Conservation (phyloP, 2,113 vertebrate species). For the Panurus biarmicus region DNA sequence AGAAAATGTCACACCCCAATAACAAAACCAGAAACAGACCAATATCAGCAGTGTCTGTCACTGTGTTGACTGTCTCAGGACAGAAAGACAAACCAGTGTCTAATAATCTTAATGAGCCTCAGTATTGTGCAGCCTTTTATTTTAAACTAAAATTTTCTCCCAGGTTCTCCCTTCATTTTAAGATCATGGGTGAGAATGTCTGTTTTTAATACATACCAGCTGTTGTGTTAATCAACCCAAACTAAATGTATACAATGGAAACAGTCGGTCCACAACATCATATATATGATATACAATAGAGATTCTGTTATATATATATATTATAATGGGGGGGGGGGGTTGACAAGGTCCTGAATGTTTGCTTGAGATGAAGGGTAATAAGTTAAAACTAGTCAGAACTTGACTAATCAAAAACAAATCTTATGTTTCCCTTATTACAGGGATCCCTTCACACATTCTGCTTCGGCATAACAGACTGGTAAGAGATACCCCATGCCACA, state of each 20-base stretch:
- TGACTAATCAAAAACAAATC: neutral
- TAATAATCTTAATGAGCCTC: neutral
- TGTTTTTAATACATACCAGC: neutral
- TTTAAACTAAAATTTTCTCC: neutral
- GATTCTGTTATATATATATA: neutral
- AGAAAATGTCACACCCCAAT: neutral
- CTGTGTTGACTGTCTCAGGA: neutral
- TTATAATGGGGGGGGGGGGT: neutral
- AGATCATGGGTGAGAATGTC: neutral
- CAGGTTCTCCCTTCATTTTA: neutral
- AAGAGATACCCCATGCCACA: neutral
- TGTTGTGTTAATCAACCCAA: neutral
- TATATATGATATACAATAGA: neutral
- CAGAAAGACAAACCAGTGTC: neutral
- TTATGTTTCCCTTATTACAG: neutral
- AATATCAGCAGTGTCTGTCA: neutral
- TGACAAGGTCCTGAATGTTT: neutral
- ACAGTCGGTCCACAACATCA: neutral
- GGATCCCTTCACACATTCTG: neutral
- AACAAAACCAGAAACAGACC: neutral
- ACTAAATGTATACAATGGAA: neutral
- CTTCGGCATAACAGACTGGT: accelerated
- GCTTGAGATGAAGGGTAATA: neutral
- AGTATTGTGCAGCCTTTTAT: neutral
- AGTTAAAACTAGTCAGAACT: neutral